Conservation (phyloP, 2,888 invertebrate genomes). For the Nomada hirtipes region DNA sequence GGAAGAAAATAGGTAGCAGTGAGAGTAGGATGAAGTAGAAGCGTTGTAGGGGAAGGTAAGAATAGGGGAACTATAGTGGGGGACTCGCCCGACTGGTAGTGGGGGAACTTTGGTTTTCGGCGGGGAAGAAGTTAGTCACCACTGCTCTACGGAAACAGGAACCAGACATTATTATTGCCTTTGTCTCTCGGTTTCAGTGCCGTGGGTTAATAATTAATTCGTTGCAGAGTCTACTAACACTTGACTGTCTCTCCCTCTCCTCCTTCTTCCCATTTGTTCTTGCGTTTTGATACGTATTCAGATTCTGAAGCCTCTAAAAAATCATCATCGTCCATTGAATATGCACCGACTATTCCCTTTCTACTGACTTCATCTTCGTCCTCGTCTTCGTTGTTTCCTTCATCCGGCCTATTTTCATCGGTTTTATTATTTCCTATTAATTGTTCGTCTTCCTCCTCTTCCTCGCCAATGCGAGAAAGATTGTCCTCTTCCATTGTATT, state of each 20-base stretch:
- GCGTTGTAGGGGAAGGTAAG: no score
- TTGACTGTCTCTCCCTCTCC: constrained; percentile 1
- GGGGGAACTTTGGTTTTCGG: no score
- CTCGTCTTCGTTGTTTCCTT: neutral
- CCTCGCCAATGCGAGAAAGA: no score
- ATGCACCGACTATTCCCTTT: neutral
- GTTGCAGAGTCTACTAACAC: neutral
- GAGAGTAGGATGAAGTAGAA: no score
- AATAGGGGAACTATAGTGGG: no score
- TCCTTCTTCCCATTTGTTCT: constrained; percentile 12
- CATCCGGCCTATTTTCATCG: neutral
- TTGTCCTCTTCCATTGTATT: constrained; percentile 20
- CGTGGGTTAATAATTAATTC: no score
- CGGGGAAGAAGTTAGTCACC: no score
- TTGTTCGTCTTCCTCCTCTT: neutral
- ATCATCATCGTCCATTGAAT: constrained; percentile 5
- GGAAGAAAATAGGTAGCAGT: no score
- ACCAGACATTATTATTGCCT: no score
- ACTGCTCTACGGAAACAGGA: no score
- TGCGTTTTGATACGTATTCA: constrained; percentile 3
- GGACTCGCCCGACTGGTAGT: no score
- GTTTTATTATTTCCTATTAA: neutral
- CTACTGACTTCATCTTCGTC: neutral
- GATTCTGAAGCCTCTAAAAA: neutral
- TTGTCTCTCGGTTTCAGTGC: no score